Evolutionary conservation across 2,113 vertebrate genomes (phyloP).

Genomic region (Strix aluco): DNA sequence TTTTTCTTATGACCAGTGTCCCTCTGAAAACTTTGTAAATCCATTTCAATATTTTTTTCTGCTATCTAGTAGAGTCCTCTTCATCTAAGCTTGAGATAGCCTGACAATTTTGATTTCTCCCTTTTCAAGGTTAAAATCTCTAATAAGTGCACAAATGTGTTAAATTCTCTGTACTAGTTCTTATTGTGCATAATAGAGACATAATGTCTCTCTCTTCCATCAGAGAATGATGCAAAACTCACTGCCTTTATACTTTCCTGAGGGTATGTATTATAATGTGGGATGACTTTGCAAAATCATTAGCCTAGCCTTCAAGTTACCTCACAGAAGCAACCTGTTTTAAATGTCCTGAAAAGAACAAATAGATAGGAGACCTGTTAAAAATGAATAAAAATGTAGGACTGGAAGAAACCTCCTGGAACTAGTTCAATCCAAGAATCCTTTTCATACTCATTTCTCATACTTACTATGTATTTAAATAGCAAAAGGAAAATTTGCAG

Average conservation of each 20-base stretch:
- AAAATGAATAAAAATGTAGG: background rate
- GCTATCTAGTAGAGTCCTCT: background rate
- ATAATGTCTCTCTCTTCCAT: background rate
- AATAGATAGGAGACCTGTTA: background rate
- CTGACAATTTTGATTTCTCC: background rate
- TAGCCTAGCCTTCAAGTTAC: background rate
- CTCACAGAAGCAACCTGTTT: background rate
- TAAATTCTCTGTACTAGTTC: background rate
- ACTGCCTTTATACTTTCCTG: background rate
- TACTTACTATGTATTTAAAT: background rate
- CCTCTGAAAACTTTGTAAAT: background rate
- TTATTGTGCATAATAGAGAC: background rate
- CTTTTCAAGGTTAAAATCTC: background rate
- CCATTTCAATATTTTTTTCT: background rate
- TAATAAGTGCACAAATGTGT: background rate
- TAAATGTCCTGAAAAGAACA: background rate
- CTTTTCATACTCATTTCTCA: background rate
- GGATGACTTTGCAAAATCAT: background rate
- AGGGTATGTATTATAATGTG: background rate
- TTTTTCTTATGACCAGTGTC: background rate
- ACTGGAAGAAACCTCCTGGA: background rate
- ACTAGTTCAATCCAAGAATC: background rate
- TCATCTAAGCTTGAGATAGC: background rate
- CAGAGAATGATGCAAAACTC: background rate
- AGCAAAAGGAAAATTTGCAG: background rate